Conservation (phyloP, 1,140 invertebrate species). For the Cydia splendana region DNA sequence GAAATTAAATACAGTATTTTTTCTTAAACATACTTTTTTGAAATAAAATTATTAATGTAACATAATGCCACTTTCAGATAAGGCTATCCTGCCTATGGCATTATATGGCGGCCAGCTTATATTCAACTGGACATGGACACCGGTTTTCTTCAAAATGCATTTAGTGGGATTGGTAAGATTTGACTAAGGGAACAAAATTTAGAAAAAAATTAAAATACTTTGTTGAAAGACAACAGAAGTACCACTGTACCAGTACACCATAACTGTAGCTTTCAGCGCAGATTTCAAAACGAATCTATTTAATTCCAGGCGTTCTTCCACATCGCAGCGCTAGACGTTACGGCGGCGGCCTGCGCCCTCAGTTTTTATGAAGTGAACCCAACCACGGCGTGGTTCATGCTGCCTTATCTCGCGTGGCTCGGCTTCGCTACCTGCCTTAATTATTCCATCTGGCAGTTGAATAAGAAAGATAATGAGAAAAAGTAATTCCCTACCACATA, state of each 20-base stretch:
- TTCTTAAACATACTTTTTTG: too few relatives aligned
- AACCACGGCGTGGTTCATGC: constrained; percentile 84
- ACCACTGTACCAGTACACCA: too few relatives aligned
- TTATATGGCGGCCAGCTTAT: constrained; percentile 87
- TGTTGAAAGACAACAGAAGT: too few relatives aligned
- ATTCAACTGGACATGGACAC: constrained; percentile 92
- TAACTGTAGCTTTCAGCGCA: background rate
- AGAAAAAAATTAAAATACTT: too few relatives aligned
- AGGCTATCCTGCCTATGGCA: constrained; percentile 83
- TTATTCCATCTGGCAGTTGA: constrained; percentile 82
- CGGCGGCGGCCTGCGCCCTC: constrained; percentile 82
- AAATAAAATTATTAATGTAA: too few relatives aligned
- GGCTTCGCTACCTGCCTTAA: constrained; percentile 85
- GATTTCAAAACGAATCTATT: background rate
- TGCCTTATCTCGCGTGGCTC: constrained; percentile 89
- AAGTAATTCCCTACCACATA: constrained; percentile 20
- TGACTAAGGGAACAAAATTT: background rate
- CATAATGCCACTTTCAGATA: constrained; percentile 47
- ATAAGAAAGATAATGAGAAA: constrained; percentile 44
- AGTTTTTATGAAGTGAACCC: constrained; percentile 85
- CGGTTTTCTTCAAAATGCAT: constrained; percentile 89
- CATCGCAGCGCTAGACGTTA: constrained; percentile 82
- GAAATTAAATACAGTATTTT: too few relatives aligned
- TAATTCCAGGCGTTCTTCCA: constrained; percentile 84
- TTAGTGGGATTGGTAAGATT: constrained; percentile 85